Conservation (phyloP, 2,888 invertebrate genomes). For the Adela reaumurella region DNA sequence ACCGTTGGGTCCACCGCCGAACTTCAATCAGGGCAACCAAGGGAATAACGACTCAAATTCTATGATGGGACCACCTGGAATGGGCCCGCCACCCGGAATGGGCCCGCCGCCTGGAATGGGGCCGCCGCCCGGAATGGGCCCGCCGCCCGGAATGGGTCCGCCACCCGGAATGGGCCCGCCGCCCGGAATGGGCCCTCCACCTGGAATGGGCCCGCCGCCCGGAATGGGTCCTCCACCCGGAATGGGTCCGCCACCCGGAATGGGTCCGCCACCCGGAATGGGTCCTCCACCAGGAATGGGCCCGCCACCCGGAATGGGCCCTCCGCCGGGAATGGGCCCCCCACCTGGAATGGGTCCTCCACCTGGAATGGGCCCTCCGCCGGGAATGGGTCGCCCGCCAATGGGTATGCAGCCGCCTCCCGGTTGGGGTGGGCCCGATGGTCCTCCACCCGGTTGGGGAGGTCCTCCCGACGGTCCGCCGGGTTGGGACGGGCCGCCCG, state of each 20-base stretch:
- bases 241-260: slow-evolving; percentile 24
- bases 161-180: slow-evolving; percentile 21
- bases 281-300: slow-evolving; percentile 40
- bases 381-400: slow-evolving; percentile 23
- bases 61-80: slow-evolving; percentile 35
- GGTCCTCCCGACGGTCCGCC: slow-evolving; percentile 22
- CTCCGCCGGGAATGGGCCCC: slow-evolving; percentile 6
- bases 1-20: slow-evolving; percentile 22
- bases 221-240: slow-evolving; percentile 25
- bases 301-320: slow-evolving; percentile 29
- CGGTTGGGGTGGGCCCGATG: slow-evolving; percentile 7
- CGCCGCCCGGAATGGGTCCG: slow-evolving; percentile 7
- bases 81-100: slow-evolving; percentile 39
- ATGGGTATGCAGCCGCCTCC: slow-evolving; percentile 22
- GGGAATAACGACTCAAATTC: slow-evolving; percentile 10
- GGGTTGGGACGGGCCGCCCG: slow-evolving; percentile 12
- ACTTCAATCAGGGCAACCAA: slow-evolving; percentile 4
- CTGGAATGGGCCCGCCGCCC: slow-evolving; percentile 20
- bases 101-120: slow-evolving; percentile 7
- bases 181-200: slow-evolving; percentile 27
- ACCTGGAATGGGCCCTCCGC: slow-evolving; percentile 18
- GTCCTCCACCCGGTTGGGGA: slow-evolving; percentile 38
- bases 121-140: slow-evolving; percentile 17
- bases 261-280: slow-evolving; percentile 23
- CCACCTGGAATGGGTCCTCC: slow-evolving; percentile 17